These are phyloP conservation scores for Corythornis madagascariensis DNA, from an alignment of 2,113 vertebrate species.

Conservation along the genomic window DNA sequence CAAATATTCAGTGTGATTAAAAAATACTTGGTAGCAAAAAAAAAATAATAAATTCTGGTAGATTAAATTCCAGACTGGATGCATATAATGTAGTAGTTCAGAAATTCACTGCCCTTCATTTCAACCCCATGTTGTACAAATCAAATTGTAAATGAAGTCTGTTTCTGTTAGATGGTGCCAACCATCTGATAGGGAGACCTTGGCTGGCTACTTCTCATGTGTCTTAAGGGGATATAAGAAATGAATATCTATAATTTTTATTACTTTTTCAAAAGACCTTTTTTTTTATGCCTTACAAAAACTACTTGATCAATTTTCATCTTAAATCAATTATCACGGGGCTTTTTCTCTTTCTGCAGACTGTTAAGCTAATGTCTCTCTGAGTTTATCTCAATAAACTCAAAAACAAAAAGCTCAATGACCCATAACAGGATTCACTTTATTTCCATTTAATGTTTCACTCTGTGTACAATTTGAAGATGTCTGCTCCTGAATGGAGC, in stretches of 20 bases:
- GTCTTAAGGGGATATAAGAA: slow-evolving; percentile 12
- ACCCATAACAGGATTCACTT: background rate
- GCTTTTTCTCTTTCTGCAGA: background rate
- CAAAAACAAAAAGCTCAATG: background rate
- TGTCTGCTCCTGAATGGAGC: background rate
- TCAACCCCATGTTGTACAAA: background rate
- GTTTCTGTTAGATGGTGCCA: slow-evolving; percentile 5
- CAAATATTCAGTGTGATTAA: background rate
- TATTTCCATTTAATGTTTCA: background rate
- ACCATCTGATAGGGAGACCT: slow-evolving; percentile 30
- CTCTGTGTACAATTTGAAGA: background rate
- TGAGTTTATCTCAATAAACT: slow-evolving; percentile 1
- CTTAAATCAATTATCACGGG: background rate
- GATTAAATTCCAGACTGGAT: background rate
- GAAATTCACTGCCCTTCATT: slow-evolving; percentile 24
- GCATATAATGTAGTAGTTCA: background rate
- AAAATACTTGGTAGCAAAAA: background rate
- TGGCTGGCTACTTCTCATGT: background rate
- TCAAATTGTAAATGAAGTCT: slow-evolving; percentile 11
- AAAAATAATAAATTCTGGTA: background rate
- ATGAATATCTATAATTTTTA: slow-evolving; percentile 28
- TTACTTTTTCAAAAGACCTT: background rate
- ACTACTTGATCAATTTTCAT: slow-evolving; percentile 3
- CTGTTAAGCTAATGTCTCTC: background rate
- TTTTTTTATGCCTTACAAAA: background rate